Percentiles rank a stretch among this genome's conserved stretches.
phyloP scores from a whole-genome alignment of 2,113 vertebrate species.

The Micronycteris hirsuta region DNA sequence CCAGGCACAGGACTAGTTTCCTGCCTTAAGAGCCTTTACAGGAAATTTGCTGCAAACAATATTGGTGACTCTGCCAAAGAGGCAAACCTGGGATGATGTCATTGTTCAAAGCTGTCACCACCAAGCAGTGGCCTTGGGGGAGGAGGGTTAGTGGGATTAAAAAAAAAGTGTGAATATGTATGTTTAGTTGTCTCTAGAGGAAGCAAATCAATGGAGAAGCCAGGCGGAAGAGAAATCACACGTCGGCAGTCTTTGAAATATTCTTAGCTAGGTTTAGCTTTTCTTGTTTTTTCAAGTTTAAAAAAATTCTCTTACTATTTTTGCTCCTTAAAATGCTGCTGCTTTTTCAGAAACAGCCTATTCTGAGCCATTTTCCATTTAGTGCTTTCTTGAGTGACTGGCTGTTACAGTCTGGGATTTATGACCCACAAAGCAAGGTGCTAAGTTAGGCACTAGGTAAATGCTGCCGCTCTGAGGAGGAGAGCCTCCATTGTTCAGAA shows the following conservation, averaged over 20 bases:
- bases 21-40: slow-evolving; percentile 62
- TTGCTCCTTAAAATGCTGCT: slow-evolving; percentile 30
- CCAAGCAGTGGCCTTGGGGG: neutral
- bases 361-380: neutral
- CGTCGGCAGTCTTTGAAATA: slow-evolving; percentile 16
- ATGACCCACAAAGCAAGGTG: neutral
- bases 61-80: slow-evolving; percentile 56
- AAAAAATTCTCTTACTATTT: slow-evolving; percentile 47
- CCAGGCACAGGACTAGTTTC: slow-evolving; percentile 59
- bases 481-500: neutral
- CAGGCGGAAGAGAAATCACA: neutral
- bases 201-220: neutral
- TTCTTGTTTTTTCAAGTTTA: slow-evolving; percentile 42
- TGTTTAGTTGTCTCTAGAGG: neutral
- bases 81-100: slow-evolving; percentile 57
- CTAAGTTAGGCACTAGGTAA: neutral
- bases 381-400: slow-evolving; percentile 32
- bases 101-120: slow-evolving; percentile 32
- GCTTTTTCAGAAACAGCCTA: slow-evolving; percentile 46
- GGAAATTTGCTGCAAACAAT: slow-evolving; percentile 68
- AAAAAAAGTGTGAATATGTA: neutral
- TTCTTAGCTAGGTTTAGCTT: slow-evolving; percentile 11
- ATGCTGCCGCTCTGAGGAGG: neutral
- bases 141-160: neutral
- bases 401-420: neutral